Base-by-base conservation (phyloP, 2,888 invertebrate species). In the Frankliniella intonsa region DNA sequence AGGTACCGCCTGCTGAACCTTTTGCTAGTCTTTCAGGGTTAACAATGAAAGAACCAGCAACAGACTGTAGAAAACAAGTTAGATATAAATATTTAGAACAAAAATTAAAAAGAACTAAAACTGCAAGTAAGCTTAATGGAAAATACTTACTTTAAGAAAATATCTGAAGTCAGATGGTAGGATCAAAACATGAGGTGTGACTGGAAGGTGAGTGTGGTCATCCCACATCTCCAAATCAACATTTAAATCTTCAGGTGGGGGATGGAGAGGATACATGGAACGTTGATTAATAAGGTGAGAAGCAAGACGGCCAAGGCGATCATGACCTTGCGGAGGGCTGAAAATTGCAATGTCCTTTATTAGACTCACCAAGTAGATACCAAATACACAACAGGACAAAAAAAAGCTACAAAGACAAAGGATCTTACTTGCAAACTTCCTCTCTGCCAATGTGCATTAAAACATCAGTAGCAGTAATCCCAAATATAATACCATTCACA, bases 21-120 rank as follows among this genome's bases (percentile, higher is more conserved):
- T 95, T 96, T 0, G 93, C 90, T 82, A 97, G 87, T 83, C 93
- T 92, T 85, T 96, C 97, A 0, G 97, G 97, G 89, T 98, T 98
- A 27, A 97, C 89, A 17, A 95, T 93, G 51, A 96, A 89, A 85
- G 94, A 94, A 1, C 93, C 94, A 85, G 93, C 91, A 27, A 96
- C 91, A 85, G 93, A 91, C 94, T 96, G 90, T 19, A 91, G 90
- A 85, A 84, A 83, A 85, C 80, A 9, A 83, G 83, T 84, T 81
- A 83, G 22, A 80, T 62, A 22, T 49, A n/a, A 82, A 25, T 17
- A 80, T 19, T 82, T 14, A 49, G 38, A 80, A 19, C 17, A 51
- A 49, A 9, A n/a, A 82, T 82, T 19, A 55, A 12, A 7, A 82
- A 50, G 19, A 65, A 62, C 9, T 49, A 81, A 3, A 17, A 19